Percentiles rank a stretch among this genome's conserved stretches.
These are phyloP conservation scores for Dipus sagitta DNA, from an alignment of 2,797 vertebrate genomes.

Conservation along the genomic window DNA sequence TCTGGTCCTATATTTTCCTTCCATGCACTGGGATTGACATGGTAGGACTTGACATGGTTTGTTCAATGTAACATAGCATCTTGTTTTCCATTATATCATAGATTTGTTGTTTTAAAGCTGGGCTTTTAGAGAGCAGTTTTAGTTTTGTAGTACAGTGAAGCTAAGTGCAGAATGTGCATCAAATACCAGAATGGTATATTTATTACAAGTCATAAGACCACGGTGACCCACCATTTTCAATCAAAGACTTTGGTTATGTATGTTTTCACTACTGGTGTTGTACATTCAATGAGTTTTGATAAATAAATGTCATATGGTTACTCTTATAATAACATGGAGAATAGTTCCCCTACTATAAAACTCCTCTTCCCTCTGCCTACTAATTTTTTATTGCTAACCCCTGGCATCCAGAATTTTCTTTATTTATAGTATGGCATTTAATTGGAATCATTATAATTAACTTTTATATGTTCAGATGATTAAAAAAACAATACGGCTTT, in stretches of 20 bases:
- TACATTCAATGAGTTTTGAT: not conserved
- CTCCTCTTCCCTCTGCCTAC: not conserved
- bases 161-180: not conserved
- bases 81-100: not conserved
- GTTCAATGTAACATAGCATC: not conserved
- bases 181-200: not conserved
- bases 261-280: not conserved
- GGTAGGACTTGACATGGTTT: not conserved
- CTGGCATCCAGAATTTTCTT: not conserved
- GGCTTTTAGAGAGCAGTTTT: not conserved
- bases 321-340: not conserved
- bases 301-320: not conserved
- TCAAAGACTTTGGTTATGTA: not conserved
- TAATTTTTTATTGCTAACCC: not conserved
- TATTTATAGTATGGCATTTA: not conserved
- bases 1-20: not conserved
- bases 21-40: not conserved
- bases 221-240: not conserved
- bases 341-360: constrained; percentile 2
- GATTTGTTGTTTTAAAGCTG: not conserved
- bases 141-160: not conserved
- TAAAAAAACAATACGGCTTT: not conserved
- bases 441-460: not conserved
- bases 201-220: not conserved
- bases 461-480: constrained; percentile 23